Conservation (phyloP, 2,797 vertebrate species). For the Philypnodon macrostomus region DNA sequence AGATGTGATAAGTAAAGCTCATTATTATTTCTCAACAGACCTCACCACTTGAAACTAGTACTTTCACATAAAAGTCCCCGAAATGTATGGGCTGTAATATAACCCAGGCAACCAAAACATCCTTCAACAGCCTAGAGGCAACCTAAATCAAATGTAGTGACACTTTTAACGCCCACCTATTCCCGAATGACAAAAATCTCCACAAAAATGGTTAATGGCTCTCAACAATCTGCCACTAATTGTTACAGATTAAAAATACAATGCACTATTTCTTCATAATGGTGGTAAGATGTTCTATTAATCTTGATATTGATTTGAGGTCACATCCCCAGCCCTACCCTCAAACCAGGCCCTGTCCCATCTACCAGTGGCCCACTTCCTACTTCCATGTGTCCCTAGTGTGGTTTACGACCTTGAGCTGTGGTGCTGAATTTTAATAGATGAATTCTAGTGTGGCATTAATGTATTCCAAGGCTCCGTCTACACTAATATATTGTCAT, state of each 20-base stretch:
- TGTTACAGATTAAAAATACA: not conserved
- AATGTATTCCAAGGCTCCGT: not conserved
- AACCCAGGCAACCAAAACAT: not conserved
- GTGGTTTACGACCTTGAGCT: slow-evolving; percentile 20
- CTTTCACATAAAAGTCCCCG: not conserved
- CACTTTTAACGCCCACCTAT: not conserved
- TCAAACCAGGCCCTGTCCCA: slow-evolving; percentile 17
- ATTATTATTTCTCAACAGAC: not conserved
- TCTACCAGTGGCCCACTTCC: slow-evolving; percentile 35
- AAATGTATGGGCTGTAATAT: not conserved
- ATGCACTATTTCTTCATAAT: slow-evolving; percentile 2
- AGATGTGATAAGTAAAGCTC: no score
- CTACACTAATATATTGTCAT: not conserved
- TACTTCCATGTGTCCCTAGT: slow-evolving; percentile 2
- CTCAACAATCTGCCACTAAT: not conserved
- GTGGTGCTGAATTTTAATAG: slow-evolving; percentile 5
- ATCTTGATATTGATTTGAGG: slow-evolving; percentile 1
- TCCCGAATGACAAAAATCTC: no score
- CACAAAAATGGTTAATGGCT: no score
- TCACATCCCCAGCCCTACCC: not conserved
- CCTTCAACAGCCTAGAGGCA: not conserved
- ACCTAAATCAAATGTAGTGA: not conserved
- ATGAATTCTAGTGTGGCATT: not conserved
- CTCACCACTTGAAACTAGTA: not conserved
- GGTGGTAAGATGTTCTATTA: not conserved